Base-by-base conservation (phyloP, 2,113 vertebrate species). In the Pedionomus torquatus region DNA sequence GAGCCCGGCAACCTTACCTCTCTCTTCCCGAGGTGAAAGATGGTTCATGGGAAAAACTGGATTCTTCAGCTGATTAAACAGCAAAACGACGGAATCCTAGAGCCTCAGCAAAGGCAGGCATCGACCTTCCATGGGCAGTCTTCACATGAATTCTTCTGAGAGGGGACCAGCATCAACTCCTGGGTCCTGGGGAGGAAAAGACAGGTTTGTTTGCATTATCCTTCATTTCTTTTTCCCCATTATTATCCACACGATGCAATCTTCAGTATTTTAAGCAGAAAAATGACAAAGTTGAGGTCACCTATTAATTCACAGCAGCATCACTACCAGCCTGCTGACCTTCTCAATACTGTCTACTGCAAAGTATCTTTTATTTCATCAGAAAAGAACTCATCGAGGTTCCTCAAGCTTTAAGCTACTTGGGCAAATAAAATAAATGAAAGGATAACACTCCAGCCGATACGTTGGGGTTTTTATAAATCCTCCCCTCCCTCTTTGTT, bases 11-110 rank as follows among this genome's bases (percentile, higher is more conserved):
- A 69, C 68, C 94, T 95, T 95, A 97, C 96, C 96, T 96, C 95
- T 96, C 9, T 33, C 75, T 79, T 83, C 72, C 85, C 18, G 68
- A 94, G 88, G 76, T 92, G 93, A 91, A 87, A 88, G 94, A 85
- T 96, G 84, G 83, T 76, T 96, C 95, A 96, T 97, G 94, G 91
- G 89, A 84, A 90, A 89, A 89, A 58, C 23, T 41, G 81, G 84
- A 65, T n/a, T 90, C 92, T 64, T 88, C 88, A 52, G 92, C 63
- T 64, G 75, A 78, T 93, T 57, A 60, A 84, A 76, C n/a, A 85
- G 91, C 57, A 35, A 43, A 88, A 12, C n/a, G 43, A 37, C 35
- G 23, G 65, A 64, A 90, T 96, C 86, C 87, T 93, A 93, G 61
- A 79, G 92, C 64, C 46, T 90, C 79, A n/a, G 82, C 79, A 52